Evolutionary conservation across 2,888 invertebrate genomes (phyloP), one percentile per base, ranked within the genome.

Genomic region (Cheilosia pagana): DNA sequence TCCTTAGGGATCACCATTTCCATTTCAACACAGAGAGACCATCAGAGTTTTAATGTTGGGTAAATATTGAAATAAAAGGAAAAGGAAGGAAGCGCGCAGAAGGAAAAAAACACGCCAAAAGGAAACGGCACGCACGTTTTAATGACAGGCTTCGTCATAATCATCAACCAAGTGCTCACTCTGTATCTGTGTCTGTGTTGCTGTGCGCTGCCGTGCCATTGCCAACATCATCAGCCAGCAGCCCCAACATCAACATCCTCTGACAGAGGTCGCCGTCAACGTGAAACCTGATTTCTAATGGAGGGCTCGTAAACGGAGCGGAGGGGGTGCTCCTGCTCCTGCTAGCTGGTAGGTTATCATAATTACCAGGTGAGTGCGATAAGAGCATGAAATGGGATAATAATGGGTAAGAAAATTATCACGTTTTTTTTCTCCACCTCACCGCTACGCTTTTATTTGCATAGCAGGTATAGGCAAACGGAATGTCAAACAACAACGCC

Each of bases 341-440:
- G n/a, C 39, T 2, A 12, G 5, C 43, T 31, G 81, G n/a, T 67
- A 39, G 83, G 83, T 79, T 83, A 83, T 83, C 79, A 83, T 85
- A 85, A 85, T 85, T 85, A 85, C 83, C 74, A 79, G 83, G 83
- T 85, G 79, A 85, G 83, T 75, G 83, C 83, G 83, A 85, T 85
- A 85, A 85, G 83, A 85, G 83, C 79, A 85, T 85, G 70, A 85
- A 85, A 85, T 85, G 83, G 83, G 75, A 85, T 85, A 85, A 85
- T 85, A 85, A 85, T 85, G 83, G 83, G 79, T 75, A 85, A 75
- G 83, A 85, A 85, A 85, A 85, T 79, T 85, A 85, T 85, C 83
- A 85, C 83, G 83, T 85, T 85, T 85, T 35, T 35, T 81, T 75
- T 48, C 78, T 60, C 19, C 65, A 52, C 48, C 75, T 16, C 67